phyloP scores from a whole-genome alignment of 2,888 invertebrate genomes.

The Drosophila quinaria region DNA sequence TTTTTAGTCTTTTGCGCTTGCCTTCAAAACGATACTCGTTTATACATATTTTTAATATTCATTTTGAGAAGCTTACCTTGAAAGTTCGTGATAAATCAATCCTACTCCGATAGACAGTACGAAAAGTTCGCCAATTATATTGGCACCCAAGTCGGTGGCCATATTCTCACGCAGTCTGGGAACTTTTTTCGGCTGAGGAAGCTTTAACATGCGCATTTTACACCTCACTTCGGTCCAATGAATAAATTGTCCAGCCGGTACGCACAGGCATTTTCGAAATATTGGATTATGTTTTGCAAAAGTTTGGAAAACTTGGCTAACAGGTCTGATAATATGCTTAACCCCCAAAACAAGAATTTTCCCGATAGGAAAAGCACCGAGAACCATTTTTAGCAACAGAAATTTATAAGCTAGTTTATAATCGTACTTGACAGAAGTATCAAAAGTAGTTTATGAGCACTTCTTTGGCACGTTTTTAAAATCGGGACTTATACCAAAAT shows the following conservation, averaged over 20 bases:
- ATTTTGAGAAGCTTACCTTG: slow-evolving; percentile 26
- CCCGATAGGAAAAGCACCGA: slow-evolving; percentile 43
- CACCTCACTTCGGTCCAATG: slow-evolving; percentile 47
- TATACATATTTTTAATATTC: not conserved
- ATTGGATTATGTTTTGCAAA: slow-evolving; percentile 40
- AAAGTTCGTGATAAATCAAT: slow-evolving; percentile 45
- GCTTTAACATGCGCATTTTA: slow-evolving; percentile 46
- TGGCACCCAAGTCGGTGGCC: slow-evolving; percentile 49
- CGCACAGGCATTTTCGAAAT: slow-evolving; percentile 43
- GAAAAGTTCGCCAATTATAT: slow-evolving; percentile 49
- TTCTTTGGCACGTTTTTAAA: not conserved
- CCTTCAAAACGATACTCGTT: slow-evolving; percentile 17
- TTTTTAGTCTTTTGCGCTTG: slow-evolving; percentile 38
- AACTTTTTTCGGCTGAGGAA: slow-evolving; percentile 56
- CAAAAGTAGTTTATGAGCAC: not conserved
- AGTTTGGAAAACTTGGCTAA: slow-evolving; percentile 24
- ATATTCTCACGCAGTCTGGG: slow-evolving; percentile 30
- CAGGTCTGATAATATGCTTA: slow-evolving; percentile 45
- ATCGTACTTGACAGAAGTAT: slow-evolving; percentile 21
- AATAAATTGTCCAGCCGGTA: slow-evolving; percentile 55
- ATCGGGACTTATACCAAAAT: not conserved
- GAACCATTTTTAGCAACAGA: slow-evolving; percentile 38
- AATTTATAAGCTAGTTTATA: slow-evolving; percentile 12
- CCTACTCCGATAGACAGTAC: slow-evolving; percentile 29
- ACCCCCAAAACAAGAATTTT: slow-evolving; percentile 49